Base-by-base conservation (phyloP, 2,888 invertebrate species). In the Mimachlamys varia region DNA sequence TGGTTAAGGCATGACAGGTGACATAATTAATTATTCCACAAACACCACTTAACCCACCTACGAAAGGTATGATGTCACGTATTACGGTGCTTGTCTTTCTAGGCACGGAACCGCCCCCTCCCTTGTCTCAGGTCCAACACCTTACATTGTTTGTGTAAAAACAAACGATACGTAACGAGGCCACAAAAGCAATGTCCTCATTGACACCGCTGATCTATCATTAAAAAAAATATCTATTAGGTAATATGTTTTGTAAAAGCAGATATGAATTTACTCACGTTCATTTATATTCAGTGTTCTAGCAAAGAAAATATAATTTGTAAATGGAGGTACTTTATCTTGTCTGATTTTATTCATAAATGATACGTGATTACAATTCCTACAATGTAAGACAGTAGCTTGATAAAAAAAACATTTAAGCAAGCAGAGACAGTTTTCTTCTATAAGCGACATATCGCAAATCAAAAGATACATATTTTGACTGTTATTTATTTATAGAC, bases 41-140 rank as follows among this genome's bases (percentile, higher is more conserved):
- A 76, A 76, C 76, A 76, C 76, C 76, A 76, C 76, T 33, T 76
- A 76, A 33, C 76, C 76, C 76, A 76, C 76, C 76, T 76, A 76
- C 76, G 76, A 27, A n/a, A 10, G 27, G 76, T 33, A 76, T 76
- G 76, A 76, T 76, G 76, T 76, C 76, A 76, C 76, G 27, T 5
- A 33, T 27, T 76, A 33, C 5, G 76, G 33, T 76, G 76, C 5
- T 27, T 1, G 76, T 76, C 76, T 76, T 27, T 76, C 76, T 33
- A 27, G 33, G 76, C 76, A 76, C 33, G 76, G 76, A 76, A 27
- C 76, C 33, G 33, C 76, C 76, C 33, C 76, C 33, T 33, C 76
- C 76, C 62, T n/a, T 62, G 19, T 76, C n/a, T 76, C 33, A 22
- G 76, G 76, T 76, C 76, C 22, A 33, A 33, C 76, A 76, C 33